phyloP scores from a whole-genome alignment of 1,140 invertebrate genomes.

The Neotoxoptera formosana region DNA sequence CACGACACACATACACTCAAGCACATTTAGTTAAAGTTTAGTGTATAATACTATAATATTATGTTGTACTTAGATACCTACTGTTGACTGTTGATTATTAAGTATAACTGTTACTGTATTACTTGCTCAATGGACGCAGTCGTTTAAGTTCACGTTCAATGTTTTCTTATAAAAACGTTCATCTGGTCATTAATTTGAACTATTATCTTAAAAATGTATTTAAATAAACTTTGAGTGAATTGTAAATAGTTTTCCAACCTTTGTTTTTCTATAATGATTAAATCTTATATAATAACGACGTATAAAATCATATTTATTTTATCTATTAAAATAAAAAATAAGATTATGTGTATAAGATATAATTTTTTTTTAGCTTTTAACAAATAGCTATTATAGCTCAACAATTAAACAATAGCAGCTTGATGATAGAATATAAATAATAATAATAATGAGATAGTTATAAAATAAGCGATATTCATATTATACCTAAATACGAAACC shows the following conservation, averaged over 20 bases:
- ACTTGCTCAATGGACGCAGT: neutral
- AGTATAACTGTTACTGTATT: neutral
- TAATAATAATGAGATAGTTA: no score
- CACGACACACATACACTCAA: neutral
- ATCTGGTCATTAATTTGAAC: neutral
- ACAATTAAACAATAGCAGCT: no score
- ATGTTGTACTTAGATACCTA: neutral
- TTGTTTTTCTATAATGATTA: neutral
- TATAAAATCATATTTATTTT: no score
- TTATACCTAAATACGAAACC: no score
- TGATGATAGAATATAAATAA: no score
- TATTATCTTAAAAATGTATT: neutral
- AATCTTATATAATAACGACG: neutral
- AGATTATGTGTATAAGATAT: neutral
- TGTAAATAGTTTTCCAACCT: neutral
- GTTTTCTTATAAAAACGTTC: neutral
- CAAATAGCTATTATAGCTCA: no score
- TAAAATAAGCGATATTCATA: no score
- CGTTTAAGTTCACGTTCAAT: neutral
- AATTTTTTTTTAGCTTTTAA: no score
- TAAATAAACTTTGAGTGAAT: no score
- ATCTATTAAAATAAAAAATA: neutral
- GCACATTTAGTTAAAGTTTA: neutral
- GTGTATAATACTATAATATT: neutral
- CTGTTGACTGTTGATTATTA: neutral